These are phyloP conservation scores for Mobula birostris DNA, from an alignment of 2,113 vertebrate genomes.

Conservation along the genomic window DNA sequence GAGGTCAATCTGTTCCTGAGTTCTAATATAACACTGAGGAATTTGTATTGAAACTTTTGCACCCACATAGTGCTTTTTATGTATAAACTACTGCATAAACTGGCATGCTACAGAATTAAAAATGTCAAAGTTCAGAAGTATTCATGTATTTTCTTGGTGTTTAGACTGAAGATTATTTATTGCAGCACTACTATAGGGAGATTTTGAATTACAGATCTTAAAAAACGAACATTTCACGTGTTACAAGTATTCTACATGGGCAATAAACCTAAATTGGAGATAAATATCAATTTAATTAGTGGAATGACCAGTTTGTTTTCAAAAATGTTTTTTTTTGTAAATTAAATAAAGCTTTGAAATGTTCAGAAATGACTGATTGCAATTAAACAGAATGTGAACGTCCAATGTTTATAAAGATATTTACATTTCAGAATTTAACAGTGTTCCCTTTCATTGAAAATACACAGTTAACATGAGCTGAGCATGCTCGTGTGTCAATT, in stretches of 20 bases:
- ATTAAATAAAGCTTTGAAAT: not conserved
- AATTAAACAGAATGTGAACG: not conserved
- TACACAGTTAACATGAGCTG: not conserved
- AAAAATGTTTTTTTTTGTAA: not conserved
- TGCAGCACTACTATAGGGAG: not conserved
- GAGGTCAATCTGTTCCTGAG: not conserved
- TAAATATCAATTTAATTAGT: constrained; percentile 11
- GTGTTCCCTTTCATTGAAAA: not conserved
- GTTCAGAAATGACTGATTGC: constrained; percentile 1
- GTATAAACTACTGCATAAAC: not conserved
- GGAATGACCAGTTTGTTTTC: too few species aligned
- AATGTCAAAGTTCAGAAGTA: not conserved
- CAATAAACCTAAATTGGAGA: not conserved
- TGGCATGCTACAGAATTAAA: not conserved
- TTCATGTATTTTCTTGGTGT: not conserved
- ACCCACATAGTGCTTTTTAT: not conserved
- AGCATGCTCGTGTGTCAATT: not conserved
- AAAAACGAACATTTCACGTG: not conserved
- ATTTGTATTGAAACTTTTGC: not conserved
- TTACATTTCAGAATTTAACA: not conserved
- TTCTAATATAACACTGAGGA: not conserved
- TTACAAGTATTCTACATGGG: not conserved
- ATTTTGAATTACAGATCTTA: not conserved
- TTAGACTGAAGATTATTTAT: not conserved
- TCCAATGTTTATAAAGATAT: not conserved